Conservation (phyloP, 2,113 vertebrate species). For the Dendrocopos noguchii region DNA sequence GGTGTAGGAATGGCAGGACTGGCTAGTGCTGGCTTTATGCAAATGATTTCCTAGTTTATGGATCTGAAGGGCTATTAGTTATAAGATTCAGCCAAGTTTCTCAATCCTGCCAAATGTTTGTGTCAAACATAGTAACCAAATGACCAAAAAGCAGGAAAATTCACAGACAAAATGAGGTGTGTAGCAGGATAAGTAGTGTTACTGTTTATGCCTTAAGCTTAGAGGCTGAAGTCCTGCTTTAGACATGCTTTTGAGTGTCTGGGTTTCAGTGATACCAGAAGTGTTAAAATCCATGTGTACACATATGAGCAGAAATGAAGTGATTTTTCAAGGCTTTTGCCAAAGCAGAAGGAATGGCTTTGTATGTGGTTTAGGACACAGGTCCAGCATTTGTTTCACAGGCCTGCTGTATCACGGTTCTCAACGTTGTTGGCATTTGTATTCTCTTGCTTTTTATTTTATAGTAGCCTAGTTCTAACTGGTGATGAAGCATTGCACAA, state of each 20-base stretch:
- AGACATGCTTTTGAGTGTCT: neutral
- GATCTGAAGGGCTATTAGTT: neutral
- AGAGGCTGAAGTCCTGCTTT: neutral
- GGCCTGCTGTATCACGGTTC: neutral
- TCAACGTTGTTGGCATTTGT: neutral
- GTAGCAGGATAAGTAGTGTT: neutral
- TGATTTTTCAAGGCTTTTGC: conserved; percentile 15
- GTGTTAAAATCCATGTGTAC: neutral
- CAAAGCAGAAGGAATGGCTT: conserved; percentile 19
- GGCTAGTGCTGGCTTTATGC: neutral
- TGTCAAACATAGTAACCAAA: neutral
- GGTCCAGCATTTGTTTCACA: neutral
- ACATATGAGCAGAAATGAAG: neutral
- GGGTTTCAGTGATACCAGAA: neutral
- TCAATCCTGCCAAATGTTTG: neutral
- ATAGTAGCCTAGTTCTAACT: conserved; percentile 10
- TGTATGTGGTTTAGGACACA: neutral
- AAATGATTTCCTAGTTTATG: neutral
- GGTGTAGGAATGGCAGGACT: neutral
- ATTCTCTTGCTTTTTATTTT: conserved; percentile 7
- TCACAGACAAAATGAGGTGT: neutral
- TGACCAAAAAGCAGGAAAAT: neutral
- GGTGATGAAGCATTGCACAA: neutral
- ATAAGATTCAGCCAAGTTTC: neutral
- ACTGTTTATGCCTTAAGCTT: neutral